These are phyloP conservation scores for Acipenser ruthenus DNA, from an alignment of 2,797 vertebrate species.

Conservation along the genomic window DNA sequence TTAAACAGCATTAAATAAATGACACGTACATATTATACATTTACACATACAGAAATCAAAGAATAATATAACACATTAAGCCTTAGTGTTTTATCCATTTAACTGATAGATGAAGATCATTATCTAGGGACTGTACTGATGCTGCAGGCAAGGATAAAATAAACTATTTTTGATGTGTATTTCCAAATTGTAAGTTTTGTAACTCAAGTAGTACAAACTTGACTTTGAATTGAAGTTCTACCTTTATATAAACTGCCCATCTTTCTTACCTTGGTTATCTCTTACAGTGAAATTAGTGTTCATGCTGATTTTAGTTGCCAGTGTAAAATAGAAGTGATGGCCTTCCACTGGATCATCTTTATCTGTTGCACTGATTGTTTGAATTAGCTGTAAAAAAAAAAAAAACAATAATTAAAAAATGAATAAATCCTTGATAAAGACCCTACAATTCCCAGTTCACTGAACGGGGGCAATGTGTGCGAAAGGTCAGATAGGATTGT, in stretches of 20 bases:
- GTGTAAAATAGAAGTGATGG: constrained; percentile 76
- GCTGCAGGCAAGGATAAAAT: too few relatives aligned
- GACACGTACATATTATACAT: background rate
- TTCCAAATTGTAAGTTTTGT: too few relatives aligned
- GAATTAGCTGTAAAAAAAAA: constrained; percentile 64
- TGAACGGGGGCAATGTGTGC: too few relatives aligned
- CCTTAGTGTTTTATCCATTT: too few relatives aligned
- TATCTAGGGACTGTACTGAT: too few relatives aligned
- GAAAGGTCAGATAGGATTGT: background rate
- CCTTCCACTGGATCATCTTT: constrained; percentile 68
- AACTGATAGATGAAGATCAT: too few relatives aligned
- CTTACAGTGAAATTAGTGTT: constrained; percentile 75
- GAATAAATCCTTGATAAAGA: too few relatives aligned
- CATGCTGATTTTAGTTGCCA: constrained; percentile 60
- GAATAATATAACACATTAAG: background rate
- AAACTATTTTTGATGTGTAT: too few relatives aligned
- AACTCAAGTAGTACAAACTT: too few relatives aligned
- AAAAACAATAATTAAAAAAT: background rate
- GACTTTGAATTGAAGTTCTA: too few relatives aligned
- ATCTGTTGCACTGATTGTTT: constrained; percentile 77
- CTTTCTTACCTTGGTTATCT: constrained; percentile 77
- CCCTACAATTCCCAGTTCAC: too few relatives aligned
- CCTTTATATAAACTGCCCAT: too few relatives aligned
- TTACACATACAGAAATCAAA: background rate
- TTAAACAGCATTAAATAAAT: constrained; percentile 10